Conservation (phyloP, 2,797 vertebrate genomes). For the Coilia nasus region DNA sequence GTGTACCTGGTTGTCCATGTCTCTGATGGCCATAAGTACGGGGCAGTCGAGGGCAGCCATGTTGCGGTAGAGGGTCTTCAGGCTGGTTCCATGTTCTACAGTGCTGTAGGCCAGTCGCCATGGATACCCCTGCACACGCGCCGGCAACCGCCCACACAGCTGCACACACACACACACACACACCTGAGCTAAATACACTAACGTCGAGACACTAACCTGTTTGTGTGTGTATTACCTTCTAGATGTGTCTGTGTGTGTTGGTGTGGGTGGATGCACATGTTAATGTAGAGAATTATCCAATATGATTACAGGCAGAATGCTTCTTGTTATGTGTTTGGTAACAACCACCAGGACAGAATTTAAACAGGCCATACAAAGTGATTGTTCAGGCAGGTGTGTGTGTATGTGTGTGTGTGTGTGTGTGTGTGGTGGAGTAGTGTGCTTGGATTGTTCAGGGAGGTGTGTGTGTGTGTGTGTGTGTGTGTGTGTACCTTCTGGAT, state of each 20-base stretch:
- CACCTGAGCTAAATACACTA: constrained; percentile 1
- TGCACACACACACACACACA: constrained; percentile 56
- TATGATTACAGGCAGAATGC: too few species aligned
- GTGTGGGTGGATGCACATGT: too few species aligned
- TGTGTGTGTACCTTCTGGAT: constrained; percentile 85
- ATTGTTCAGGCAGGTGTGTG: too few species aligned
- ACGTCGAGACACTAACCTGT: neutral
- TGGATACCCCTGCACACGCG: constrained; percentile 92
- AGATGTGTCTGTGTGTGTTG: too few species aligned
- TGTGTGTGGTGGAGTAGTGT: neutral
- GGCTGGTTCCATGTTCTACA: constrained; percentile 89
- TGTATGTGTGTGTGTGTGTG: too few species aligned
- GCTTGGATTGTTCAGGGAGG: too few species aligned
- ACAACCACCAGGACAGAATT: too few species aligned
- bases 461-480: neutral
- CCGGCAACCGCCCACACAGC: constrained; percentile 88
- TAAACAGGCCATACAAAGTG: too few species aligned
- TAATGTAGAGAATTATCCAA: too few species aligned
- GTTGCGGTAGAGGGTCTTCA: constrained; percentile 95
- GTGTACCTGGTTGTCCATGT: constrained; percentile 91
- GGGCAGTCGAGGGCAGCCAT: constrained; percentile 86
- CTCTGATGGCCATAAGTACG: constrained; percentile 92
- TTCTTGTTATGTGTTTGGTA: neutral
- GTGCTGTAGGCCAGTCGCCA: constrained; percentile 94
- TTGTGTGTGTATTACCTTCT: too few species aligned